Base-by-base conservation (phyloP, 2,113 vertebrate species). In the Parotia lawesii region DNA sequence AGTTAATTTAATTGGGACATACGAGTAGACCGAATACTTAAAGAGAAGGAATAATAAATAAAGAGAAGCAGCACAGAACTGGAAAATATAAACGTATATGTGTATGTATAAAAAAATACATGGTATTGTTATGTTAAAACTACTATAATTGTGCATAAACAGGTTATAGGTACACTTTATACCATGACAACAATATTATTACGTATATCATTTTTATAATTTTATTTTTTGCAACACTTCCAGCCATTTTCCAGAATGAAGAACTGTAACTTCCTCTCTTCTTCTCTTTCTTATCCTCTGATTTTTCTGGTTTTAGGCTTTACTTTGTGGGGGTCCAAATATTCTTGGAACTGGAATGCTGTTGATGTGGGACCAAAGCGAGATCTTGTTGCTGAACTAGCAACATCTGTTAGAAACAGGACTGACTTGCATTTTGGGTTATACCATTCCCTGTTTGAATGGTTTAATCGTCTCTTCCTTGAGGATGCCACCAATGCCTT, bases 301-400 rank as follows among this genome's bases (percentile, higher is more conserved):
- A 28, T 80, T 93, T 89, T 92, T 85, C 9, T 87, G 67, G 93
- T 95, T 90, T 58, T 90, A 99, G 99, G 99, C 90, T 99, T 99
- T 88, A 98, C 99, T 15, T 92, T 99, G n/a, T 99, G 99, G 99
- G 99, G 98, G 6, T 99, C 99, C 3, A 97, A 98, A 74, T 97
- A 97, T 94, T 99, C 99, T 5, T 99, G 99, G 99, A 99, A 98
- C 96, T 99, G 99, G 99, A 99, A 99, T 58, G 97, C 99, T 3
- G 97, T 99, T 54, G 98, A 99, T 35, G 83, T 98, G 31, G 99
- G 99, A 60, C 99, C 99, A 0, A 98, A 98, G 70, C 96, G 98
- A 62, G 99, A 99, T 80, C 94, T 99, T 47, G 98, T 99, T 57
- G 98, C 85, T 45, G 99, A 99, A 57, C 93, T 99, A 20, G 98